Evolutionary conservation across 1,140 invertebrate species (phyloP).

Genomic region (Potamilus streckersoni): DNA sequence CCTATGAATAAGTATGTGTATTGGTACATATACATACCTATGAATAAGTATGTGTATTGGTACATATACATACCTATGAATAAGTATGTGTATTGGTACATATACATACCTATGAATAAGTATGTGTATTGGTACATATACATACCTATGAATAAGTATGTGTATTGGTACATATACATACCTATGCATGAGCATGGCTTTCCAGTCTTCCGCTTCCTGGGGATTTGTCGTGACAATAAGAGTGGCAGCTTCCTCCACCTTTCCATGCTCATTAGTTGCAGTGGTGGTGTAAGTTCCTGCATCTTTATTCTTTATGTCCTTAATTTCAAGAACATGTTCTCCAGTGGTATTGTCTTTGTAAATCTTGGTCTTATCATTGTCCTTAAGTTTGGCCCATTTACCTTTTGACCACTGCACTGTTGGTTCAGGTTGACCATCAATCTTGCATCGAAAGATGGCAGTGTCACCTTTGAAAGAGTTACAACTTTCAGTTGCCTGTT

Average conservation of each 20-base stretch:
- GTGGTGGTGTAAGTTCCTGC: conserved; percentile 67
- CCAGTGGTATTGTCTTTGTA: conserved; percentile 60
- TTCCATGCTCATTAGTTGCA: conserved; percentile 64
- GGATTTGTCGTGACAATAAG: conserved; percentile 66
- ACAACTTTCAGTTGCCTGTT: too few species aligned
- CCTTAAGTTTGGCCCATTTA: conserved; percentile 64
- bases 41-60: too few species aligned
- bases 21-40: too few species aligned
- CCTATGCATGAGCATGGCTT: conserved; percentile 64
- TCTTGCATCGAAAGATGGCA: conserved; percentile 60
- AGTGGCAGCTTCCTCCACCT: conserved; percentile 61
- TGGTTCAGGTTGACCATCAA: conserved; percentile 62
- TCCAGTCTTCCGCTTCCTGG: conserved; percentile 66
- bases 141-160: too few species aligned
- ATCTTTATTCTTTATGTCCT: conserved; percentile 60
- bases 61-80: too few species aligned
- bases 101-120: too few species aligned
- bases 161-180: conserved; percentile 27
- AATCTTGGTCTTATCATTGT: conserved; percentile 52
- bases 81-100: too few species aligned
- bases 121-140: too few species aligned
- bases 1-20: too few species aligned
- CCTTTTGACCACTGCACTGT: conserved; percentile 66
- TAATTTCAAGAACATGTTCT: conserved; percentile 63
- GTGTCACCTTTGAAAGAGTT: conserved; percentile 42